Evolutionary conservation across 1,140 invertebrate species (phyloP).

Genomic region (Polypedilum pembai): DNA sequence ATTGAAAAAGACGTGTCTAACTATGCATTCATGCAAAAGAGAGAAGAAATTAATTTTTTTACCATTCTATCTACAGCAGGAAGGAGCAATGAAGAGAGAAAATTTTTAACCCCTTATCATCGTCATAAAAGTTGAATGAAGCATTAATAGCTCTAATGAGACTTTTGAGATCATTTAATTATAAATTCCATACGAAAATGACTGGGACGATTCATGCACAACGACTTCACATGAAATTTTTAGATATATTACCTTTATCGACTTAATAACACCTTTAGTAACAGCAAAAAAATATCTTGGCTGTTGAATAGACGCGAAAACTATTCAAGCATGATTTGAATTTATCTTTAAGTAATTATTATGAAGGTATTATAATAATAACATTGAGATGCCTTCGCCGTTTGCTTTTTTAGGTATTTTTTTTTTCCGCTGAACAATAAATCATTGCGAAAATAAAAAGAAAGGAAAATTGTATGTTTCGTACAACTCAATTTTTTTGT

Average conservation of each 20-base stretch:
- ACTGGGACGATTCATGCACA: background rate
- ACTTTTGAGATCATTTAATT: constrained; percentile 14
- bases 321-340: constrained; percentile 24
- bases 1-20: no score
- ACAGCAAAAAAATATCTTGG: background rate
- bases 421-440: constrained; percentile 13
- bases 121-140: background rate
- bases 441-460: constrained; percentile 27
- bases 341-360: constrained; percentile 25
- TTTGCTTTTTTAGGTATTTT: background rate
- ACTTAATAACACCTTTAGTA: constrained; percentile 3
- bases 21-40: no score
- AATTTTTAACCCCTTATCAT: background rate
- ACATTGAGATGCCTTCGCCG: background rate
- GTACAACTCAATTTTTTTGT: constrained; percentile 16
- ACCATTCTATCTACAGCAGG: no score
- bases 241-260: constrained; percentile 7
- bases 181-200: background rate
- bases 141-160: background rate
- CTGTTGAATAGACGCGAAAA: constrained; percentile 14
- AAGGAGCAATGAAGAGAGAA: no score
- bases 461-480: constrained; percentile 25
- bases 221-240: background rate
- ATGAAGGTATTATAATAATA: constrained; percentile 20
- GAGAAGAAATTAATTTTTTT: no score